phyloP scores from a whole-genome alignment of 1,140 invertebrate genomes.

The Heliconius hewitsoni region DNA sequence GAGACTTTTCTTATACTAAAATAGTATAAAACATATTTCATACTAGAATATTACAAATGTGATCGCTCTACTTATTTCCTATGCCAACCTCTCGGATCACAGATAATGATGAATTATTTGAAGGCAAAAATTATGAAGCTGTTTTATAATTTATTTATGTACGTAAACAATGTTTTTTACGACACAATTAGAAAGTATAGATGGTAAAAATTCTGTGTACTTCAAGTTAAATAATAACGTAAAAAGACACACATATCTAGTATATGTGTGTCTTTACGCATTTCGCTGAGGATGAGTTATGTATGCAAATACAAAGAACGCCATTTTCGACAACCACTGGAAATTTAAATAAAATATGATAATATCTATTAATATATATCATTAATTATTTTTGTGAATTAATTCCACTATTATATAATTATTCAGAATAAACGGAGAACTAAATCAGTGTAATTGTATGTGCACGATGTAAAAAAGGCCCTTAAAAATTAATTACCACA shows the following conservation, averaged over 20 bases:
- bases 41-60: background rate
- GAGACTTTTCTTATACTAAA: background rate
- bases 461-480: background rate
- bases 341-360: background rate
- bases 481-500: conserved; percentile 3
- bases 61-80: background rate
- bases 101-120: background rate
- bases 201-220: no score
- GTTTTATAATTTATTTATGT: background rate
- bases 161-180: no score
- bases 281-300: background rate
- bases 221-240: no score
- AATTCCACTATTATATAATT: background rate
- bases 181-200: no score
- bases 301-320: background rate
- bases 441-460: background rate
- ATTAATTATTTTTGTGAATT: background rate
- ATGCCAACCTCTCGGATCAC: background rate
- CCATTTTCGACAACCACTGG: background rate
- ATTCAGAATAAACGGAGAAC: background rate
- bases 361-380: no score
- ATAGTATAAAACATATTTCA: background rate
- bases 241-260: no score
- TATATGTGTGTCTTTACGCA: no score
- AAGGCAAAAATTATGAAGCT: background rate